Evolutionary conservation across 2,797 vertebrate species (phyloP).

Genomic region (Leptoclinus maculatus): DNA sequence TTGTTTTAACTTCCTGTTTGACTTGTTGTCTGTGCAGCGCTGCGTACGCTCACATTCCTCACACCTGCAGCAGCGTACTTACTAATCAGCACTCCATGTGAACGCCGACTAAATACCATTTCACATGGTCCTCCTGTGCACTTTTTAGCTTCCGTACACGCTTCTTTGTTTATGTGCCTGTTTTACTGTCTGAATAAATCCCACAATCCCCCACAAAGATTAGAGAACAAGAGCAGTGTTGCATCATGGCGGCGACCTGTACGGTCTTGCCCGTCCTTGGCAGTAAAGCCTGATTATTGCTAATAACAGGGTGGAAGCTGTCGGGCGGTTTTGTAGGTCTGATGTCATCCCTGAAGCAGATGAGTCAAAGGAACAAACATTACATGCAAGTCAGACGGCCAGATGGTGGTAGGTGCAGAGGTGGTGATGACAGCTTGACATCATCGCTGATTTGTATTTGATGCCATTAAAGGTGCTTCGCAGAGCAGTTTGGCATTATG

Average conservation of each 20-base stretch:
- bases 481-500: background rate
- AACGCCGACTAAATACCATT: background rate
- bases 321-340: conserved; percentile 40
- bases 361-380: conserved; percentile 54
- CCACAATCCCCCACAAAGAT: conserved; percentile 17
- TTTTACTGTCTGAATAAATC: conserved; percentile 2
- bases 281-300: conserved; percentile 27
- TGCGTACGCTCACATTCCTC: conserved; percentile 1
- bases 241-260: conserved; percentile 38
- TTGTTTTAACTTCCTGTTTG: conserved; percentile 16
- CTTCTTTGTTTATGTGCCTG: background rate
- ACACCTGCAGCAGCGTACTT: conserved; percentile 2
- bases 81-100: background rate
- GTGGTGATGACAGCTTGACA: conserved; percentile 1
- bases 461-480: conserved; percentile 5
- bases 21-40: conserved; percentile 13
- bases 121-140: background rate
- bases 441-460: background rate
- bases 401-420: conserved; percentile 30
- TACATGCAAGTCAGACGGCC: conserved; percentile 29
- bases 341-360: conserved; percentile 64
- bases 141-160: background rate
- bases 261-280: conserved; percentile 51
- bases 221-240: conserved; percentile 23
- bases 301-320: conserved; percentile 58